Conservation (phyloP, 2,113 vertebrate species). For the Athene noctua region DNA sequence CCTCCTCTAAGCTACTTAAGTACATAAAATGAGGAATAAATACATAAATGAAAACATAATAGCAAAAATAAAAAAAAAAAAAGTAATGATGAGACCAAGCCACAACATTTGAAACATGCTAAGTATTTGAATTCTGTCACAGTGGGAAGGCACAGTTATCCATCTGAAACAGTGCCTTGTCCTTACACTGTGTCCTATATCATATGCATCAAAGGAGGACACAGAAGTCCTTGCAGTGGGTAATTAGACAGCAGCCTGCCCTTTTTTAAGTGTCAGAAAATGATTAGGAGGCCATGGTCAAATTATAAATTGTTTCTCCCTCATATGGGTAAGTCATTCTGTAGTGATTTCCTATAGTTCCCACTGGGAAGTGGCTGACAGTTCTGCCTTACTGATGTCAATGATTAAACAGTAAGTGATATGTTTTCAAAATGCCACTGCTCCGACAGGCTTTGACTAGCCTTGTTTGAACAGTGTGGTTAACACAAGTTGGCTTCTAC, state of each 20-base stretch:
- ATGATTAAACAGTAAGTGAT: neutral
- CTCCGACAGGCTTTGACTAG: neutral
- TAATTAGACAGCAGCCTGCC: neutral
- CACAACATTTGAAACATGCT: neutral
- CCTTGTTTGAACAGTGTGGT: neutral
- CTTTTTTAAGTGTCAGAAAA: neutral
- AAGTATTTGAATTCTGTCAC: neutral
- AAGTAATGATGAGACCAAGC: neutral
- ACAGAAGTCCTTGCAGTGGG: neutral
- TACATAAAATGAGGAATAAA: neutral
- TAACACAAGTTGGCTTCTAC: neutral
- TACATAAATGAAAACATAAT: neutral
- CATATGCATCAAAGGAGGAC: neutral
- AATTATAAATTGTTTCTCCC: neutral
- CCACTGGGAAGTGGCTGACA: neutral
- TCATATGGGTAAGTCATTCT: neutral
- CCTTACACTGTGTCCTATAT: neutral
- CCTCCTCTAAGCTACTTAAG: neutral
- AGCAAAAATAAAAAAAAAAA: neutral
- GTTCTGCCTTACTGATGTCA: neutral
- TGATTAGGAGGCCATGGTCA: neutral
- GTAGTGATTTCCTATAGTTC: neutral
- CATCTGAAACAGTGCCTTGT: neutral
- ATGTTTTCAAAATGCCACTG: neutral
- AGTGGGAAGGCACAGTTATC: neutral